phyloP scores from a whole-genome alignment of 2,113 vertebrate species.

The Lates calcarifer region DNA sequence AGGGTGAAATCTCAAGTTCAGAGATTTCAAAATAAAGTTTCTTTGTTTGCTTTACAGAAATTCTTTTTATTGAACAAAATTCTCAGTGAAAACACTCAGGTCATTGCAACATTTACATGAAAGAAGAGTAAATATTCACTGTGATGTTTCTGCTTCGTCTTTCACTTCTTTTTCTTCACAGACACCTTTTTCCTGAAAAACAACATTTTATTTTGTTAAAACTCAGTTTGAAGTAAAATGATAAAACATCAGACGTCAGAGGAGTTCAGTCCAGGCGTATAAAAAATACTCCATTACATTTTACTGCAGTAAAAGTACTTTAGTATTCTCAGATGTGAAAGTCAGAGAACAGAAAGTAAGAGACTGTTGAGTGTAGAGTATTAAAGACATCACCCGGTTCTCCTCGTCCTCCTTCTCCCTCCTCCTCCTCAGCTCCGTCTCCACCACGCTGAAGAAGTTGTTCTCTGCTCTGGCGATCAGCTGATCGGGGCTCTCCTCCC shows the following conservation, averaged over 20 bases:
- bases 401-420: constrained; percentile 37
- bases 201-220: background rate
- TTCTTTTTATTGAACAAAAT: background rate
- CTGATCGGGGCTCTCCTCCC: constrained; percentile 47
- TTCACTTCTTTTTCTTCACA: constrained; percentile 46
- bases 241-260: too few relatives aligned
- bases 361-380: background rate
- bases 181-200: constrained; percentile 59
- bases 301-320: too few relatives aligned
- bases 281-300: too few relatives aligned
- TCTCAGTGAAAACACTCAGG: background rate
- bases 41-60: background rate
- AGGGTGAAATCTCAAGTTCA: too few relatives aligned
- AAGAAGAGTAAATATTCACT: background rate
- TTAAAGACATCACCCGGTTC: background rate
- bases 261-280: too few relatives aligned
- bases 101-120: background rate
- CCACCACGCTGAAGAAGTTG: constrained; percentile 65
- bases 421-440: constrained; percentile 54
- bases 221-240: too few relatives aligned
- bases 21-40: too few relatives aligned
- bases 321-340: too few relatives aligned
- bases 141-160: background rate
- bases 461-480: constrained; percentile 57
- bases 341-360: background rate